Percentiles rank a stretch among this genome's conserved stretches.
phyloP scores from a whole-genome alignment of 64 coral and sea anemone genomes.

The Montipora efflorescens region DNA sequence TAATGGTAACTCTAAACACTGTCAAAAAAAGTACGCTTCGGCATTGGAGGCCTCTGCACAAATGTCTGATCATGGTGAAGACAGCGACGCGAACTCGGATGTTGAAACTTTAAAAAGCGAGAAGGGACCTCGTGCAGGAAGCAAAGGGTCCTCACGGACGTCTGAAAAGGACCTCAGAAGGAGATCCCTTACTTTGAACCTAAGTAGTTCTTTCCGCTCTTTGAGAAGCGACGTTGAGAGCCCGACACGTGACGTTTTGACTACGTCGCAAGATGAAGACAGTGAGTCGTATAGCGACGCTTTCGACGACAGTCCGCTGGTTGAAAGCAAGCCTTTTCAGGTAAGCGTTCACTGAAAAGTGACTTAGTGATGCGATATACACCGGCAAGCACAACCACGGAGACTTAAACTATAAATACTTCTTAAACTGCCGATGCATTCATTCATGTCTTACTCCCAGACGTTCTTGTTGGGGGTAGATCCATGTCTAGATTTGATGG shows the following conservation, averaged over 20 bases:
- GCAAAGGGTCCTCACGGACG: constrained; percentile 43
- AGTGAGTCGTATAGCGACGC: constrained; percentile 83
- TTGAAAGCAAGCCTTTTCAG: constrained; percentile 84
- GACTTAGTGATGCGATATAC: too few relatives aligned
- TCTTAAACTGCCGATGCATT: too few relatives aligned
- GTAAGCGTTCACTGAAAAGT: constrained; percentile 33
- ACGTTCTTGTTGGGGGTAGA: too few relatives aligned
- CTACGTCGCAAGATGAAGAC: constrained; percentile 81
- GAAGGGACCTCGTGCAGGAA: background rate
- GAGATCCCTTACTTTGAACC: constrained; percentile 84
- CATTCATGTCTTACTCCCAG: too few relatives aligned
- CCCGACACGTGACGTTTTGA: constrained; percentile 57
- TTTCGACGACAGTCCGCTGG: constrained; percentile 87
- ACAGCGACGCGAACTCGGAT: constrained; percentile 34
- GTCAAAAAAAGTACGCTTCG: background rate
- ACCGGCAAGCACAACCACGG: too few relatives aligned
- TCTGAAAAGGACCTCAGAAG: constrained; percentile 89
- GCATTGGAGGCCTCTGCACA: background rate
- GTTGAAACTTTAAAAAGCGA: constrained; percentile 30
- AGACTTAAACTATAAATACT: too few relatives aligned
- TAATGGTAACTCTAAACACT: constrained; percentile 17
- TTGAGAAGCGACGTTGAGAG: constrained; percentile 70
- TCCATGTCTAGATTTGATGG: too few relatives aligned
- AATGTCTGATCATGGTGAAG: constrained; percentile 27
- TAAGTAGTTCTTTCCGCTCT: constrained; percentile 71